Evolutionary conservation across 1,140 invertebrate genomes (phyloP).

Genomic region (Drosophila pallidifrons): DNA sequence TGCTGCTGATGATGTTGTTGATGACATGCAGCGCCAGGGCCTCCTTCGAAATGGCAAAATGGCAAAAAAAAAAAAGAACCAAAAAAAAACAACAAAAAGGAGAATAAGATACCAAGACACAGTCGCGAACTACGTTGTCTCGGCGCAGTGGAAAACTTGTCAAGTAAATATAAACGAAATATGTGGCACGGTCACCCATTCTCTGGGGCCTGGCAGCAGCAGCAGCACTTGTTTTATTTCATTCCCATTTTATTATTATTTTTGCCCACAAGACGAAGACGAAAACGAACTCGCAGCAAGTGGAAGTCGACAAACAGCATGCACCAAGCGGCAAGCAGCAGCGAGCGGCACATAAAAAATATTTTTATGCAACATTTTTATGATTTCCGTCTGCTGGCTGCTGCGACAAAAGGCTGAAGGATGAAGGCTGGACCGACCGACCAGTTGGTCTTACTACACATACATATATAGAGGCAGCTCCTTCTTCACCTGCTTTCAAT

Average conservation of each 20-base stretch:
- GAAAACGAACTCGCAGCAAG: background rate
- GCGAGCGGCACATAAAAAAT: conserved; percentile 69
- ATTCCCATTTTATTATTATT: conserved; percentile 81
- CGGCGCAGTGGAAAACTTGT: conserved; percentile 79
- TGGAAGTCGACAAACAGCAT: conserved; percentile 29
- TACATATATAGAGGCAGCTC: conserved; percentile 16
- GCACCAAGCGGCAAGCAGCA: conserved; percentile 3
- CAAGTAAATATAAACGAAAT: conserved; percentile 84
- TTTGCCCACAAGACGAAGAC: conserved; percentile 62
- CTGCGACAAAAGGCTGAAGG: conserved; percentile 23
- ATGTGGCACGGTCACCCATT: conserved; percentile 70
- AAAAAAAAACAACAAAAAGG: conserved; percentile 19
- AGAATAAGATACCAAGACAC: conserved; percentile 26
- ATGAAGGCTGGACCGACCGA: conserved; percentile 36
- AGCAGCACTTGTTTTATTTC: conserved; percentile 72
- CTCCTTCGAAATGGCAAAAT: conserved; percentile 64
- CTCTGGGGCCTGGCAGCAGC: conserved; percentile 2
- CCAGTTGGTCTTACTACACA: background rate
- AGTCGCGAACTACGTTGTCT: conserved; percentile 25
- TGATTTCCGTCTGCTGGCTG: conserved; percentile 69
- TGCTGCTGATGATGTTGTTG: conserved; percentile 74
- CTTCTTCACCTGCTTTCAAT: conserved; percentile 79
- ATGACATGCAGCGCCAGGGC: conserved; percentile 74
- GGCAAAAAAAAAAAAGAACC: background rate
- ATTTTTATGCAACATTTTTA: conserved; percentile 83